Percentiles rank a stretch among this genome's conserved stretches.
These are phyloP conservation scores for Lemur catta DNA, from an alignment of 2,797 vertebrate genomes.

Conservation along the genomic window DNA sequence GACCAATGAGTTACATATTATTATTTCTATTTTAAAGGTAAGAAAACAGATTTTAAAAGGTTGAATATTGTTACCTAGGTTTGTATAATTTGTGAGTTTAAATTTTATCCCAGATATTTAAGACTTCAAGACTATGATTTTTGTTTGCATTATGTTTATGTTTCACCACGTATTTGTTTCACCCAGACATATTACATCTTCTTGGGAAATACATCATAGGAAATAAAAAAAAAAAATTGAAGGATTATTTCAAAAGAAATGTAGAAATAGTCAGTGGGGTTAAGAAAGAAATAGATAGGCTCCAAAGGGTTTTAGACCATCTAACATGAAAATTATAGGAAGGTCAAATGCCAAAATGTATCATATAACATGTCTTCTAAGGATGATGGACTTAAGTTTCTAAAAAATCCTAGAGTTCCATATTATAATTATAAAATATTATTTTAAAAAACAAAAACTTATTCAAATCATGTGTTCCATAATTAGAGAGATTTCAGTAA, in stretches of 20 bases:
- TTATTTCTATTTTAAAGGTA: not conserved
- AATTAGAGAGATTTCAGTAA: not conserved
- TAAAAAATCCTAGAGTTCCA: not conserved
- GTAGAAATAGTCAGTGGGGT: not conserved
- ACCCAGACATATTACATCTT: not conserved
- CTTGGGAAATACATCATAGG: not conserved
- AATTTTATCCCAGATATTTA: not conserved
- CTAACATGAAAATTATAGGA: not conserved
- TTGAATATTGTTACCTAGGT: not conserved
- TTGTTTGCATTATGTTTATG: not conserved
- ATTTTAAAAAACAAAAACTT: not conserved
- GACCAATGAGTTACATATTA: not conserved
- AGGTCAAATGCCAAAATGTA: not conserved
- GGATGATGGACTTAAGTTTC: not conserved
- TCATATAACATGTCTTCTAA: not conserved
- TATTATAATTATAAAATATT: not conserved
- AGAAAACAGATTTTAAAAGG: not conserved
- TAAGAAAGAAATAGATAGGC: not conserved
- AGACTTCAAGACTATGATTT: not conserved
- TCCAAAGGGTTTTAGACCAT: not conserved
- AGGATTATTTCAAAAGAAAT: not conserved
- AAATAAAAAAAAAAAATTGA: not conserved
- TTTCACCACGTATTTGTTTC: not conserved
- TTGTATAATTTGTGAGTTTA: not conserved
- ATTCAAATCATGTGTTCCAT: not conserved